These are phyloP conservation scores for Rhombomys opimus DNA, from an alignment of 2,113 vertebrate species.

Conservation along the genomic window DNA sequence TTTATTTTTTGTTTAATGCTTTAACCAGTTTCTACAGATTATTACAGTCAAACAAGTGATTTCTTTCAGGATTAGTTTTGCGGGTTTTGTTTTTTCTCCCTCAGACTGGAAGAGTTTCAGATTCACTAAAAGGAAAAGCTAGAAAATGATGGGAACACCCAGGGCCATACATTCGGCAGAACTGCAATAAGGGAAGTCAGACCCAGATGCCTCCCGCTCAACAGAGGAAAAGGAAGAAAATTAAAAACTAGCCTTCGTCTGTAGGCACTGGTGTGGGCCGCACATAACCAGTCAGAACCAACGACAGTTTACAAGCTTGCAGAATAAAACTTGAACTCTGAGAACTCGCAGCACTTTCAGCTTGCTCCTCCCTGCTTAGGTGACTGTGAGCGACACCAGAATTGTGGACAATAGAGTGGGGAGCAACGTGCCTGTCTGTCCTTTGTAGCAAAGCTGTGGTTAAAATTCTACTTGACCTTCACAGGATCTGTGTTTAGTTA, in stretches of 20 bases:
- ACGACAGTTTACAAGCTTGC: conserved; percentile 66
- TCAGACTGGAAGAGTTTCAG: conserved; percentile 77
- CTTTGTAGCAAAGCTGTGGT: conserved; percentile 41
- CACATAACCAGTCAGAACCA: conserved; percentile 56
- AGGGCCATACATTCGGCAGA: conserved; percentile 72
- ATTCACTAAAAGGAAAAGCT: conserved; percentile 81
- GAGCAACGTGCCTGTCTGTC: conserved; percentile 33
- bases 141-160: conserved; percentile 63
- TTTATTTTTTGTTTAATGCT: conserved; percentile 87
- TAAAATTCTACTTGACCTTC: conserved; percentile 7
- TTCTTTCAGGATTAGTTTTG: conserved; percentile 82
- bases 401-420: conserved; percentile 57
- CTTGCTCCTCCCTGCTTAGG: conserved; percentile 37
- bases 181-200: conserved; percentile 79
- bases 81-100: conserved; percentile 23
- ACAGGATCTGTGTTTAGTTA: neutral
- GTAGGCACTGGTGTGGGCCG: neutral
- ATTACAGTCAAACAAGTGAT: conserved; percentile 83
- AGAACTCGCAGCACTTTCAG: neutral
- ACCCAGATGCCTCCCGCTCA: conserved; percentile 68
- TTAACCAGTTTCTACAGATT: conserved; percentile 86
- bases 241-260: conserved; percentile 68
- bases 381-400: conserved; percentile 7
- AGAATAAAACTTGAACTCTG: conserved; percentile 51
- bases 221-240: conserved; percentile 64